These are phyloP conservation scores for Nemapogon koenigi DNA, from an alignment of 2,888 invertebrate species.

Conservation along the genomic window DNA sequence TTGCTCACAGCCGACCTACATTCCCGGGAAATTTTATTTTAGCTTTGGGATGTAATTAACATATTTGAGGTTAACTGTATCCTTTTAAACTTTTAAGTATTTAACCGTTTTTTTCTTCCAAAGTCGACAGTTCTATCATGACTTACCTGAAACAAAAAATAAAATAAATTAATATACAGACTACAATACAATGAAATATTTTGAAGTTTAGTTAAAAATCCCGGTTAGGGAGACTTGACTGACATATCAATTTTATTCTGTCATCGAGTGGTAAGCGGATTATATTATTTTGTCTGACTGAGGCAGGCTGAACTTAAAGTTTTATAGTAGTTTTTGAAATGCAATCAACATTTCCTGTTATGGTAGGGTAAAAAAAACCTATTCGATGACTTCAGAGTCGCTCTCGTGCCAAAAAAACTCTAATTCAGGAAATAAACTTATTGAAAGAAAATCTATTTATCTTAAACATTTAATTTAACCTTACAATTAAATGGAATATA, in stretches of 20 bases:
- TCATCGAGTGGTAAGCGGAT: slow-evolving; percentile 31
- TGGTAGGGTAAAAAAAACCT: too few species aligned
- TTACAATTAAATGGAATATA: too few species aligned
- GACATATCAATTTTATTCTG: slow-evolving; percentile 31
- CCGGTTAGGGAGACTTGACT: slow-evolving; percentile 18
- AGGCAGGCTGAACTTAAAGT: background rate
- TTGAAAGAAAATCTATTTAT: too few species aligned
- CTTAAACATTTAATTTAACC: too few species aligned
- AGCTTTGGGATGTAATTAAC: slow-evolving; percentile 20
- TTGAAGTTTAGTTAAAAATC: slow-evolving; percentile 5
- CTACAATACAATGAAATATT: slow-evolving; percentile 3
- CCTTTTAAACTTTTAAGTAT: too few species aligned
- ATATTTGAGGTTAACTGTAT: slow-evolving; percentile 1
- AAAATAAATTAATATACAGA: slow-evolving; percentile 1
- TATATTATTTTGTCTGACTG: slow-evolving; percentile 22
- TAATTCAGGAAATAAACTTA: too few species aligned
- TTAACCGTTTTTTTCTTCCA: too few species aligned
- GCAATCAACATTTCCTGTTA: too few species aligned
- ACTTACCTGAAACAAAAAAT: slow-evolving; percentile 4
- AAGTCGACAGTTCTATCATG: too few species aligned
- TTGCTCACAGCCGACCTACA: slow-evolving; percentile 13
- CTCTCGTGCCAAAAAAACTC: too few species aligned
- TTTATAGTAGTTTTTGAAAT: too few species aligned
- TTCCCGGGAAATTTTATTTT: slow-evolving; percentile 8
- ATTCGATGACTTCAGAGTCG: too few species aligned